Evolutionary conservation across 2,888 invertebrate genomes (phyloP), one percentile per base, ranked within the genome.

Genomic region (Stenurella melanura): DNA sequence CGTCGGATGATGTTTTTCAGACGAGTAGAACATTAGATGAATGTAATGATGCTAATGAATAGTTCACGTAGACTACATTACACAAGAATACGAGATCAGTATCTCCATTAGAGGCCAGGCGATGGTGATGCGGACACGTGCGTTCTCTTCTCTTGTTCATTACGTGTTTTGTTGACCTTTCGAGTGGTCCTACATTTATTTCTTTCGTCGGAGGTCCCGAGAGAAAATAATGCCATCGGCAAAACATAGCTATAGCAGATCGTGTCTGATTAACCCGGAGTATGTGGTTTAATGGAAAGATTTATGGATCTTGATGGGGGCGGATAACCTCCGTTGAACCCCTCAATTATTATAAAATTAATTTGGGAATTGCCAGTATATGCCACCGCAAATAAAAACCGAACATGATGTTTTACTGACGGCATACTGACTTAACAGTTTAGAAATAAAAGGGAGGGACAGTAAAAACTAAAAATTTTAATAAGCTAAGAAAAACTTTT

Each of bases 121-220:
- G 19, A 15, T 34, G 64, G 18, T 34, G 30, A 38, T 19, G 19
- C 26, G 70, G 19, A 54, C 67, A 67, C 67, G 54, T 67, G 67
- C 67, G 21, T 17, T 21, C 38, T 30, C 30, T 34, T 30, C 58
- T 70, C 54, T 68, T 18, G 42, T 19, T n/a, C 56, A 30, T 57
- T 68, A 57, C 56, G 38, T 58, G 69, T 69, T 26, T 17, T 60
- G 70, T 70, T 70, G 70, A 70, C 70, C 70, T 70, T 70, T 60
- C 42, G 70, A 21, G 38, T 18, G 70, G 60, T 70, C 56, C 69
- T 18, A 30, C 56, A 30, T 69, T 58, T 18, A 34, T 69, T 69
- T 69, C 57, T 69, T 69, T 57, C 42, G 64, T 34, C 57, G 58
- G 57, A 17, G 57, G 17, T 18, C 57, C 34, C 69, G 12, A 10